Base-by-base conservation (phyloP, 2,888 invertebrate genomes). In the Drosophila fulvimacula region DNA sequence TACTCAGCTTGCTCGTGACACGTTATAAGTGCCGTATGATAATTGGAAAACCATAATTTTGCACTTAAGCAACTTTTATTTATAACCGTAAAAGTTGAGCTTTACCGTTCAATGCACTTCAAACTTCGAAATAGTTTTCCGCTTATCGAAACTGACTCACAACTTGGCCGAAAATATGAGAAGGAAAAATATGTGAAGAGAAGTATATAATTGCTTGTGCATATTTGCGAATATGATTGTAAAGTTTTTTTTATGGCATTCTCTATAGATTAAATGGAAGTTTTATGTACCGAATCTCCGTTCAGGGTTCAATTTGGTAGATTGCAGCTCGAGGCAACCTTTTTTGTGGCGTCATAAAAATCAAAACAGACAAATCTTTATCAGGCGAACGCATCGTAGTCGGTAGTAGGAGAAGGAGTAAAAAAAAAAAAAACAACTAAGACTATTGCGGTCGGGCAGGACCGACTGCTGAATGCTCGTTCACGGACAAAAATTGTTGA, bases 361-460 rank as follows among this genome's bases (percentile, higher is more conserved):
- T 85, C 87, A 82, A 85, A 82, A 81, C 74, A 79, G 74, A 81
- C 83, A 85, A 88, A 84, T 77, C 73, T 76, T 88, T 87, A 87
- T 85, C 85, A 86, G 79, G 53, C 53, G 63, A 74, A 85, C 72
- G 76, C 82, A 85, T 82, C 85, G 60, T 21, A 38, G 52, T 36
- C 24, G 24, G 21, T 41, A 19, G 55, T 30, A 56, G 48, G 13
- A 27, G 53, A 39, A 34, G 53, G 17, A n/a, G n/a, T n/a, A n/a
- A n/a, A 48, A 48, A 17, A 30, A 48, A 15, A n/a, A 24, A 44
- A 15, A 21, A 1, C 24, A 24, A 24, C 9, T n/a, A 9, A 10
- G 24, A 27, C 46, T n/a, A 1, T 10, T 9, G 9, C 10, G 17
- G n/a, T 6, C 3, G 3, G 11, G 5, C 11, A 30, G 5, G 3